A percentile compares a stretch with the other conserved stretches of the same genome.
These are phyloP conservation scores for Rosalia funebris DNA, from an alignment of 2,888 invertebrate species.

Conservation along the genomic window DNA sequence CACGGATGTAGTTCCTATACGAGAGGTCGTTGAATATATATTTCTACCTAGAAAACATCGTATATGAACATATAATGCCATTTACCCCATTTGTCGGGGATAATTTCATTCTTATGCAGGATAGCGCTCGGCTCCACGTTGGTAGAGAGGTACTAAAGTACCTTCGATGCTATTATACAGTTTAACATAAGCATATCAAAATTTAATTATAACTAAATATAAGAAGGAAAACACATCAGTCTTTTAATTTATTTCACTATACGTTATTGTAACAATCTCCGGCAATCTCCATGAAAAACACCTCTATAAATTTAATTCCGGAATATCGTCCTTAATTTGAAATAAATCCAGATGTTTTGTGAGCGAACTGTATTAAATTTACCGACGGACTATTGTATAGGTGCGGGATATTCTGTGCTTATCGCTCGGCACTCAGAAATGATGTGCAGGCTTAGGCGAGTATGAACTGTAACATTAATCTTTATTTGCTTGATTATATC, in stretches of 20 bases:
- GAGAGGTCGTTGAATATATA: no score
- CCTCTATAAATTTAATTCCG: conserved; percentile 12
- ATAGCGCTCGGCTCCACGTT: no score
- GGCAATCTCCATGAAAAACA: not conserved
- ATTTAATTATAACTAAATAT: not conserved
- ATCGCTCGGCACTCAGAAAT: conserved; percentile 37
- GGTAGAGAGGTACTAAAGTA: no score
- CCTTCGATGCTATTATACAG: no score
- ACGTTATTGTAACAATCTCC: not conserved
- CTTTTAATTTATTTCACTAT: not conserved
- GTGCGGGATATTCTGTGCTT: conserved; percentile 33
- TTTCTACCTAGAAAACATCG: no score
- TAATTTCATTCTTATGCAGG: no score
- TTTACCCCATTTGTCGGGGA: no score
- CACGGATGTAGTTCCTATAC: no score
- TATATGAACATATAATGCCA: no score
- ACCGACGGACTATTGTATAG: conserved; percentile 25
- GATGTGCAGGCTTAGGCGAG: conserved; percentile 36
- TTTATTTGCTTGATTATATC: conserved; percentile 38
- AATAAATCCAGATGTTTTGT: conserved; percentile 23
- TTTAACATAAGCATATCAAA: no score
- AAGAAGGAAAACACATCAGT: not conserved
- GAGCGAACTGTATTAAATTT: conserved; percentile 21
- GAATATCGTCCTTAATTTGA: conserved; percentile 24
- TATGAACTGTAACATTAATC: conserved; percentile 41